phyloP scores from a whole-genome alignment of 2,113 vertebrate genomes.

The Acanthisitta chloris region DNA sequence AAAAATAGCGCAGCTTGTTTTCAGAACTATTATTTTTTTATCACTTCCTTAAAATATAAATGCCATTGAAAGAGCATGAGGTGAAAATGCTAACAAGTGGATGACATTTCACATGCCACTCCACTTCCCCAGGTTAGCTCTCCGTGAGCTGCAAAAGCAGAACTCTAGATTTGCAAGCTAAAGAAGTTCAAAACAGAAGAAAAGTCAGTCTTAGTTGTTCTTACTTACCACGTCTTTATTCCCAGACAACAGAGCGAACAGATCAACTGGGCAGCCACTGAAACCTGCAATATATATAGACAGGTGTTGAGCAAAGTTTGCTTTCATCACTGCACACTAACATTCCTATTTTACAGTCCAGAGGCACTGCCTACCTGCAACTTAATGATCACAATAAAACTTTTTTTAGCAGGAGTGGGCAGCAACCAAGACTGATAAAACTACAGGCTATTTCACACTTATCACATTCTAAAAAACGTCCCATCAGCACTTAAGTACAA shows the following conservation, averaged over 20 bases:
- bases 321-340: constrained; percentile 70
- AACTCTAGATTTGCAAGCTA: neutral
- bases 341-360: constrained; percentile 73
- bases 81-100: neutral
- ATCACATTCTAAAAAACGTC: constrained; percentile 45
- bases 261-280: constrained; percentile 49
- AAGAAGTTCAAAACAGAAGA: neutral
- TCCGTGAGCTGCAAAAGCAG: neutral
- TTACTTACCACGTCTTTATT: constrained; percentile 75
- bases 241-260: constrained; percentile 43
- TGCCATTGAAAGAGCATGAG: neutral
- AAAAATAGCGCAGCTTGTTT: neutral
- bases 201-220: neutral
- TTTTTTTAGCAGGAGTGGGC: constrained; percentile 48
- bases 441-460: constrained; percentile 14
- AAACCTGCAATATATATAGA: constrained; percentile 73
- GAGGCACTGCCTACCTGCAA: constrained; percentile 75
- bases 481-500: constrained; percentile 41
- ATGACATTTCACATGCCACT: neutral
- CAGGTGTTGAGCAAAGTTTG: constrained; percentile 78
- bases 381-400: constrained; percentile 68
- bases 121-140: neutral
- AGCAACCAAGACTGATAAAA: constrained; percentile 29
- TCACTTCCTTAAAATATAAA: neutral
- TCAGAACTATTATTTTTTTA: neutral